Base-by-base conservation (phyloP, 1,140 invertebrate species). In the Euura saliciscinereae region DNA sequence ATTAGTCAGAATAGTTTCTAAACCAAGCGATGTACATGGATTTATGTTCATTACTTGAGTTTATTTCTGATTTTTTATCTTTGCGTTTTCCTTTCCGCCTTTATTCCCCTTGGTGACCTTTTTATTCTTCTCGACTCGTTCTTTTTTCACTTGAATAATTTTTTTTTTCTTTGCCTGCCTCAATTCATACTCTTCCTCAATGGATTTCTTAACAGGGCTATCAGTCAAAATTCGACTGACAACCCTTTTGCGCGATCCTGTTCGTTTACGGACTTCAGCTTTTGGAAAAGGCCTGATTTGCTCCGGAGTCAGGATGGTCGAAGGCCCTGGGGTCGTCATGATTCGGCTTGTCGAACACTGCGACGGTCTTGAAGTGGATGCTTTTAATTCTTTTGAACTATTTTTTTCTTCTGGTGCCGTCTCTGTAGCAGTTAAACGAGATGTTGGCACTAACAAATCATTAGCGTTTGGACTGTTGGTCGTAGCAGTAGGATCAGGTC, bases 161-260 rank as follows among this genome's bases (percentile, higher is more conserved):
- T 51, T 51, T 11, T 7, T 51, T 51, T 51, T 51, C 11, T 69
- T 69, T 43, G 68, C 68, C 11, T 43, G 42, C n/a, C 68, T 13
- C 43, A 44, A 13, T 11, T 69, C 2, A 69, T 45, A 44, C 68
- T 42, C 2, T 44, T 69, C 68, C 45, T 69, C 68, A 44, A 69
- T 69, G n/a, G 43, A 43, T 69, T 45, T 43, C 43, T 44, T 69
- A 28, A 69, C 43, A 69, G 68, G 68, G 68, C 45, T 45, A 45
- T 44, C 43, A n/a, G 68, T 69, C 43, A 69, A 6, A 69, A 69
- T 69, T 51, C 46, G 6, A 11, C 46, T 51, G 46, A 51, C 11
- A 51, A 2, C 46, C 46, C 46, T 51, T 11, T 51, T 51, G 6
- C 46, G 46, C 11, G 11, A 51, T 7, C 46, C 6, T 51, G 46